Base-by-base conservation (phyloP, 2,888 invertebrate genomes). In the Limnephilus lunatus region DNA sequence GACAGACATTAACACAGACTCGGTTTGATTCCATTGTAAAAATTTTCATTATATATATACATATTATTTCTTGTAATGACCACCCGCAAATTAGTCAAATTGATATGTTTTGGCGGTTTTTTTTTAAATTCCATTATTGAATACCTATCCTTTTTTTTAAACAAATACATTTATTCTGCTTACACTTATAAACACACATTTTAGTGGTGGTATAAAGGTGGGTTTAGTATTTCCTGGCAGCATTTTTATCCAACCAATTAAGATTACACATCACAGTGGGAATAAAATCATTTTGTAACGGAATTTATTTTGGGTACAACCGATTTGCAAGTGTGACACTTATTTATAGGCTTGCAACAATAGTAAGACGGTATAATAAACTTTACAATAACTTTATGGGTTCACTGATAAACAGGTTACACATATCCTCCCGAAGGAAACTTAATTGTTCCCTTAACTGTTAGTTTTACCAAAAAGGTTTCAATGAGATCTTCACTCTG, bases 1-100 rank as follows among this genome's bases (percentile, higher is more conserved):
- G 30, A 86, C 48, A 86, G 48, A 86, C 39, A 86, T 86, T 86
- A 86, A 48, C 30, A 14, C 3, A 48, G 86, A 86, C 86, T 44
- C n/a, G 7, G 30, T 83, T 83, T 48, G 86, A 44, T 86, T 86
- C 68, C 68, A 82, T 82, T 82, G 82, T 82, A 82, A 32, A 31
- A 31, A 7, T 32, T 30, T 82, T 32, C 4, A 31, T 82, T 32
- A 31, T 19, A 31, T 82, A 32, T 12, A 82, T 82, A 44, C 12
- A 44, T 44, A 44, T 44, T 68, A 68, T 68, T 68, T 68, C 48
- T 48, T 25, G 25, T 68, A 7, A 68, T 68, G 68, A 2, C 68
- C 68, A 68, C 68, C 68, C 68, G 9, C 32, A 82, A 82, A 32
- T 82, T 30, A 32, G 32, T 19, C 31, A 82, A 82, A 30, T 81